phyloP scores from a whole-genome alignment of 2,113 vertebrate genomes.

The Gymnobelideus leadbeateri region DNA sequence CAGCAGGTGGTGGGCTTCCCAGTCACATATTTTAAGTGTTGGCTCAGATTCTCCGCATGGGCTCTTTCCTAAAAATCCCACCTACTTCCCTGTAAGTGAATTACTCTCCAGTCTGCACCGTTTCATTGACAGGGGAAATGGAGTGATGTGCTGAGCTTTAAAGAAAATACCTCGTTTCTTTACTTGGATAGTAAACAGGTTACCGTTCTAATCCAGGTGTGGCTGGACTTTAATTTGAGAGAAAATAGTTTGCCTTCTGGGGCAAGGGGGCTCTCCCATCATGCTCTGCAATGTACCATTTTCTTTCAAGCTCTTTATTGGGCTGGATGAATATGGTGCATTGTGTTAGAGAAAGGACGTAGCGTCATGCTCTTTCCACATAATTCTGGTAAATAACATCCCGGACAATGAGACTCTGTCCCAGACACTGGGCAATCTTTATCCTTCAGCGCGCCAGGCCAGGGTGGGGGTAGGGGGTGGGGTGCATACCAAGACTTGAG shows the following conservation, averaged over 20 bases:
- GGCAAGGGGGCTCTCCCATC: not conserved
- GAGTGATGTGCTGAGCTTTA: not conserved
- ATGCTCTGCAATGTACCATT: not conserved
- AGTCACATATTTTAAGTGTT: not conserved
- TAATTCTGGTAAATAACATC: not conserved
- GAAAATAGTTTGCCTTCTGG: not conserved
- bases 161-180: not conserved
- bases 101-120: not conserved
- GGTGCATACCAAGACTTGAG: not conserved
- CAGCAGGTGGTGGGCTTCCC: rapidly evolving
- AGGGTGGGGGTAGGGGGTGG: rapidly evolving
- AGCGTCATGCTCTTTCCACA: not conserved
- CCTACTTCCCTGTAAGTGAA: not conserved
- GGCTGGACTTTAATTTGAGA: not conserved
- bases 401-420: not conserved
- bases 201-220: not conserved
- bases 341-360: not conserved
- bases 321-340: not conserved
- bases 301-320: constrained; percentile 8
- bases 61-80: not conserved
- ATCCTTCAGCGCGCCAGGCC: too few relatives aligned
- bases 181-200: rapidly evolving
- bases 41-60: not conserved
- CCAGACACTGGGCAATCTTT: not conserved
- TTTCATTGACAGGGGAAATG: too few relatives aligned